phyloP scores from a whole-genome alignment of 2,113 vertebrate genomes.

The Chaetodon auriga region DNA sequence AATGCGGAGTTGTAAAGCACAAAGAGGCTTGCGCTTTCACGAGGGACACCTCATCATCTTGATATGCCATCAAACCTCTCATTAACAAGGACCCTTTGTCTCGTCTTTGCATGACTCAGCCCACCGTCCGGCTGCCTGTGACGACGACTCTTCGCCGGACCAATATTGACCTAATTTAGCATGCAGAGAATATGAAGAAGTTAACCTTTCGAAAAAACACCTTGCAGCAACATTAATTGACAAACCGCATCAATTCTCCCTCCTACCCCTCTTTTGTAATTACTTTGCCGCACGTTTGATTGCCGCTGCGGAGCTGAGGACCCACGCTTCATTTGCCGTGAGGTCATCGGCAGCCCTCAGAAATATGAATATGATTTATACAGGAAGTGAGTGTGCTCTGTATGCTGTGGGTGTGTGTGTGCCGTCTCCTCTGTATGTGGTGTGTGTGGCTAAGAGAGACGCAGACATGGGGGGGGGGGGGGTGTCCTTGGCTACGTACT shows the following conservation, averaged over 20 bases:
- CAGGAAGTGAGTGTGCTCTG: slow-evolving; percentile 58
- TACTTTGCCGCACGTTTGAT: slow-evolving; percentile 81
- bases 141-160: slow-evolving; percentile 75
- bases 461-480: slow-evolving; percentile 6
- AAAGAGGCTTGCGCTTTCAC: slow-evolving; percentile 14
- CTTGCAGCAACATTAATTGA: slow-evolving; percentile 89
- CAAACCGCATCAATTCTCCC: slow-evolving; percentile 88
- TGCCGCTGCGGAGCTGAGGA: slow-evolving; percentile 83
- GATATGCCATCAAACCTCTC: slow-evolving; percentile 58
- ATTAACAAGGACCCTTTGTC: slow-evolving; percentile 52
- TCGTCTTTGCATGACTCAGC: slow-evolving; percentile 65
- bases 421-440: slow-evolving; percentile 10
- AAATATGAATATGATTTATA: slow-evolving; percentile 82
- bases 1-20: background rate
- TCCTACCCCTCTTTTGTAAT: slow-evolving; percentile 85
- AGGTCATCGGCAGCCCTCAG: slow-evolving; percentile 84
- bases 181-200: slow-evolving; percentile 83
- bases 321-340: slow-evolving; percentile 85
- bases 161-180: slow-evolving; percentile 86
- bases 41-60: slow-evolving; percentile 41
- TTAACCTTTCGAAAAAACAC: slow-evolving; percentile 88
- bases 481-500: slow-evolving; percentile 74
- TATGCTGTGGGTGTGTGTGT: slow-evolving; percentile 13
- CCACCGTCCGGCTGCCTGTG: slow-evolving; percentile 42
- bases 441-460: slow-evolving; percentile 13